Conservation (phyloP, 2,797 vertebrate genomes). For the Acanthurus leucopareius region DNA sequence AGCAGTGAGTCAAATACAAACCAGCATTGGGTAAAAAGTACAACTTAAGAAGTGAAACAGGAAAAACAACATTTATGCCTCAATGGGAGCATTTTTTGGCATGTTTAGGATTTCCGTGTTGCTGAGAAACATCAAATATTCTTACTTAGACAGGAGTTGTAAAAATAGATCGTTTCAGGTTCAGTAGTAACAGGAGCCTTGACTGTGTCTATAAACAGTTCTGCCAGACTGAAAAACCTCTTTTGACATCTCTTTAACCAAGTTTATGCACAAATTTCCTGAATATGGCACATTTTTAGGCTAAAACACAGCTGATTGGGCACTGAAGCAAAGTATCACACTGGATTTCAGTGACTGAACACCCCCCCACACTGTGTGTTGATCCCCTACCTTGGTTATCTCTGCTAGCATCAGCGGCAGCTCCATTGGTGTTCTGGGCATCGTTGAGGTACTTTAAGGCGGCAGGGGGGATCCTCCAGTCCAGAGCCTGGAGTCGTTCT, state of each 20-base stretch:
- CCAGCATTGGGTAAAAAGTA: background rate
- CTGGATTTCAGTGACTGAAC: too few relatives aligned
- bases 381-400: conserved; percentile 87
- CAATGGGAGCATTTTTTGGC: background rate
- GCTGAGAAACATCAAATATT: background rate
- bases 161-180: background rate
- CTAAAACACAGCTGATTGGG: too few relatives aligned
- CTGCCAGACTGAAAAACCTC: too few relatives aligned
- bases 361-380: too few relatives aligned
- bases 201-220: too few relatives aligned
- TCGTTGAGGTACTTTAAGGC: conserved; percentile 90
- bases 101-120: background rate
- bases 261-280: too few relatives aligned
- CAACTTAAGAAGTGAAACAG: background rate
- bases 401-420: conserved; percentile 82
- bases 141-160: background rate
- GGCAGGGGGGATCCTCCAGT: conserved; percentile 90
- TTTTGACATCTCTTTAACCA: too few relatives aligned
- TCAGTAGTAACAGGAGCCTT: too few relatives aligned
- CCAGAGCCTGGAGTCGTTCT: conserved; percentile 90
- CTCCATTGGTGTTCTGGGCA: conserved; percentile 88
- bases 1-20: conserved; percentile 5
- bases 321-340: background rate
- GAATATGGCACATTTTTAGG: too few relatives aligned
- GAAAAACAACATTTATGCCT: background rate